These are phyloP conservation scores for Procavia capensis DNA, from an alignment of 2,113 vertebrate genomes.

Conservation along the genomic window DNA sequence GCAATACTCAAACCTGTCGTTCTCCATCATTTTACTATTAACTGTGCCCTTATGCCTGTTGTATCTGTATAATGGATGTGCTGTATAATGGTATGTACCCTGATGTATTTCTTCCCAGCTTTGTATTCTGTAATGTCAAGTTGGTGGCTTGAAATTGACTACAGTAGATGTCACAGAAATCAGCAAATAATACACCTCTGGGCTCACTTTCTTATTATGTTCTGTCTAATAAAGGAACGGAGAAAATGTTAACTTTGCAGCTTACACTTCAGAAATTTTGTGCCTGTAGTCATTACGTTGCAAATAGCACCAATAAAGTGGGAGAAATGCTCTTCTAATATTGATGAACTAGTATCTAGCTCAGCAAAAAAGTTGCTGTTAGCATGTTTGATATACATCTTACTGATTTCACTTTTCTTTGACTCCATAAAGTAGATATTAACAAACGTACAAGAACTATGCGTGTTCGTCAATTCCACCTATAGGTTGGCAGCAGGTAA, in stretches of 20 bases:
- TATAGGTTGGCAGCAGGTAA: background rate
- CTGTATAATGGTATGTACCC: background rate
- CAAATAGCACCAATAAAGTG: background rate
- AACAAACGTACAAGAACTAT: background rate
- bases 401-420: conserved; percentile 19
- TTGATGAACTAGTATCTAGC: background rate
- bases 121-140: background rate
- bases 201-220: background rate
- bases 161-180: background rate
- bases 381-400: background rate
- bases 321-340: background rate
- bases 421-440: background rate
- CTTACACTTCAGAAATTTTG: background rate
- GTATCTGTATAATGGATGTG: background rate
- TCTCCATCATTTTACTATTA: background rate
- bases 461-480: background rate
- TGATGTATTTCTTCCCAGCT: background rate
- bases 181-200: background rate
- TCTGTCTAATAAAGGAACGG: background rate
- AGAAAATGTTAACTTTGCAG: background rate
- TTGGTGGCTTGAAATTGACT: background rate
- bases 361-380: background rate
- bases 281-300: background rate
- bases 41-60: background rate
- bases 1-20: background rate